Conservation (phyloP, 2,797 vertebrate genomes). For the Eulemur rubriventer region DNA sequence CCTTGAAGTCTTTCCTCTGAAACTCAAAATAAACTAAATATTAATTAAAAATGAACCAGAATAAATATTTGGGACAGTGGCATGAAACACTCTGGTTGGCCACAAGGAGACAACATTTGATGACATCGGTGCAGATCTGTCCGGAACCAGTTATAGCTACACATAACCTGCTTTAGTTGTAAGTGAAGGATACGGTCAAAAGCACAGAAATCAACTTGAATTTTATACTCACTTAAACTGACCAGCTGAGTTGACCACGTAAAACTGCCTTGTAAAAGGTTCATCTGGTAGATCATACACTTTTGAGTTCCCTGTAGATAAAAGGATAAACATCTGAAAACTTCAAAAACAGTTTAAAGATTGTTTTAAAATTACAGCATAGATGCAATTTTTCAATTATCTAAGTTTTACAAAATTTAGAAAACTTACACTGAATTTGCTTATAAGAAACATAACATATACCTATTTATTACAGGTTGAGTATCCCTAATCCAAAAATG, state of each 20-base stretch:
- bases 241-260: constrained; percentile 82
- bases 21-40: constrained; percentile 57
- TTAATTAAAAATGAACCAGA: constrained; percentile 59
- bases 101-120: constrained; percentile 73
- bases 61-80: not conserved
- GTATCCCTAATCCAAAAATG: not conserved
- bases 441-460: not conserved
- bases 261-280: constrained; percentile 82
- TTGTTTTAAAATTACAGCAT: not conserved
- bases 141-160: not conserved
- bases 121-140: not conserved
- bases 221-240: constrained; percentile 84
- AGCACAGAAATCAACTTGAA: not conserved
- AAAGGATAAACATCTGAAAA: constrained; percentile 70
- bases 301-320: constrained; percentile 82
- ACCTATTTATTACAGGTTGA: not conserved
- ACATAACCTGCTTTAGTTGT: not conserved
- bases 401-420: not conserved
- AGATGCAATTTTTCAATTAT: not conserved
- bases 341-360: not conserved
- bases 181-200: not conserved
- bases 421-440: not conserved
- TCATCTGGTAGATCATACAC: constrained; percentile 75
- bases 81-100: not conserved
- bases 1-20: constrained; percentile 82